Conservation (phyloP, 1,140 invertebrate genomes). For the Drosophila repletoides region DNA sequence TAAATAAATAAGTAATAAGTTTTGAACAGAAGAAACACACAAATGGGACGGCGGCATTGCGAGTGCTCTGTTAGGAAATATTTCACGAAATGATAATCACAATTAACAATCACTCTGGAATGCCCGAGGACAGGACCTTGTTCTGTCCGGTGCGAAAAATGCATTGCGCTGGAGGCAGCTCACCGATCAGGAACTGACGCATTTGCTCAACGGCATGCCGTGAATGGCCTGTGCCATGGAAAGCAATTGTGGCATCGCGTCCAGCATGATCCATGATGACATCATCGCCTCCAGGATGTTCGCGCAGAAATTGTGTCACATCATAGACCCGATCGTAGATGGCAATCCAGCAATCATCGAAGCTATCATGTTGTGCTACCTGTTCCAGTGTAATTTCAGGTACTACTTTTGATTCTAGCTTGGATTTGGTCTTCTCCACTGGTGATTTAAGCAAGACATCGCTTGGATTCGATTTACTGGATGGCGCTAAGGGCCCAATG, state of each 20-base stretch:
- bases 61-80: neutral
- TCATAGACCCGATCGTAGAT: constrained; percentile 90
- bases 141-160: constrained; percentile 85
- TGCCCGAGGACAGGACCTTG: constrained; percentile 68
- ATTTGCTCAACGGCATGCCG: constrained; percentile 85
- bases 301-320: constrained; percentile 87
- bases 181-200: constrained; percentile 88
- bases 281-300: constrained; percentile 93
- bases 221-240: constrained; percentile 91
- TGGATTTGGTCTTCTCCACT: constrained; percentile 36
- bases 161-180: constrained; percentile 87
- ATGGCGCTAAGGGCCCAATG: constrained; percentile 47
- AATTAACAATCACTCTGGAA: constrained; percentile 57
- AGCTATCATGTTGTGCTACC: constrained; percentile 86
- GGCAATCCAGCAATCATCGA: constrained; percentile 87
- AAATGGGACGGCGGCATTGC: constrained; percentile 36
- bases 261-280: constrained; percentile 93
- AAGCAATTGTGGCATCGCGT: constrained; percentile 92
- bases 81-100: constrained; percentile 1
- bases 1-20: constrained; percentile 35
- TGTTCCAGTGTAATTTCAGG: constrained; percentile 84
- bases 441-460: constrained; percentile 38
- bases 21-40: neutral
- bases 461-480: constrained; percentile 21
- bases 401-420: constrained; percentile 37